Evolutionary conservation across 2,113 vertebrate genomes (phyloP).

Genomic region (Abramis brama): DNA sequence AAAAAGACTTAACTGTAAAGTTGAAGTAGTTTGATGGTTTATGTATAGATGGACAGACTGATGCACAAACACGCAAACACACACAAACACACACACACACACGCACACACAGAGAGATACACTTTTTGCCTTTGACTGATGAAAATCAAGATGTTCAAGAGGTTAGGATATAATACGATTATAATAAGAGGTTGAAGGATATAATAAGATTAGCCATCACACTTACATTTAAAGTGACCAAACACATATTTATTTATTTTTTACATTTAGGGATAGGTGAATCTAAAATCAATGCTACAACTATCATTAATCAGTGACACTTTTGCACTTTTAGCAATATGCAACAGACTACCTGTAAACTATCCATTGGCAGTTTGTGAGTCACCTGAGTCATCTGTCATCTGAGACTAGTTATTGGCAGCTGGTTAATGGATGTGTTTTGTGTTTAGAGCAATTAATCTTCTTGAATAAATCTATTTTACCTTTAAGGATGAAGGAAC

Average conservation of each 20-base stretch:
- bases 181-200: neutral
- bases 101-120: neutral
- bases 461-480: neutral
- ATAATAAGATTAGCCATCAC: neutral
- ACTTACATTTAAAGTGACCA: neutral
- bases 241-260: neutral
- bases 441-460: neutral
- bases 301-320: neutral
- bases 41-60: no score
- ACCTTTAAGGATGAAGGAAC: neutral
- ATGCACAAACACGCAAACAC: no score
- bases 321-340: neutral
- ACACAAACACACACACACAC: no score
- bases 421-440: neutral
- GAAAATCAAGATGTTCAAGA: neutral
- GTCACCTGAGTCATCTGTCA: neutral
- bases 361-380: neutral
- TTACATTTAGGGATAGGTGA: neutral
- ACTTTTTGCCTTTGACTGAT: neutral
- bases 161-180: neutral
- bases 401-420: neutral
- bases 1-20: no score
- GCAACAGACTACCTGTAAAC: neutral
- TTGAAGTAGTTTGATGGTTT: no score
- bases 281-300: neutral